Conservation (phyloP, 2,113 vertebrate species). For the Grantiella picta region DNA sequence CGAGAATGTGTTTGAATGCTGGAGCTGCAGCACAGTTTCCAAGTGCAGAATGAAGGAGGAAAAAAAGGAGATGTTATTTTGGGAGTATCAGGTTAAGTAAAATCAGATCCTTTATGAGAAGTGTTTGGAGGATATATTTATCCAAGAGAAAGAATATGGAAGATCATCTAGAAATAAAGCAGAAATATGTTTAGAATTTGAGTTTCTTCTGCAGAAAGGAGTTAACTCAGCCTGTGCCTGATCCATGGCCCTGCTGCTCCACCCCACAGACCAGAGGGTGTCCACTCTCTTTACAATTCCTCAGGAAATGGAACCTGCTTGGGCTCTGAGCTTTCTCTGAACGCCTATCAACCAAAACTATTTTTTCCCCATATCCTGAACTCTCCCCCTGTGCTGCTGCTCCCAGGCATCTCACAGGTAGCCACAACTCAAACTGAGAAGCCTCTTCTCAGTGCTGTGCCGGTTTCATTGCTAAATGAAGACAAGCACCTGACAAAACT, state of each 20-base stretch:
- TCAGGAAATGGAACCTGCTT: background rate
- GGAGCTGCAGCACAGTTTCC: background rate
- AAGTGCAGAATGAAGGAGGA: background rate
- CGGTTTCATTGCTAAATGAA: conserved; percentile 36
- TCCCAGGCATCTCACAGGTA: background rate
- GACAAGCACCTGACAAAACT: conserved; percentile 8
- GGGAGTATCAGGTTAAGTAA: background rate
- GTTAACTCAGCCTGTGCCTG: background rate
- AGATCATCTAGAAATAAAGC: background rate
- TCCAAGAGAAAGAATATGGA: background rate
- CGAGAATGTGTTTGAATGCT: background rate
- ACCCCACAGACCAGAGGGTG: background rate
- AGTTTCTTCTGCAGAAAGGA: background rate
- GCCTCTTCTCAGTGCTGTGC: background rate
- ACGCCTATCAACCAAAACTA: background rate
- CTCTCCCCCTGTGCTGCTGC: background rate
- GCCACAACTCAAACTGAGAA: background rate
- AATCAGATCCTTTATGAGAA: background rate
- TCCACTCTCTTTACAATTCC: background rate
- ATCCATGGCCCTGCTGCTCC: background rate
- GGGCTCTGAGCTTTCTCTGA: background rate
- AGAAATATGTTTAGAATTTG: background rate
- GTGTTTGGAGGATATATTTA: background rate
- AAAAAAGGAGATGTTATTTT: background rate
- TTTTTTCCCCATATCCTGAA: background rate